Evolutionary conservation across 2,797 vertebrate species (phyloP), one percentile per base, ranked within the genome.

Genomic region (Xerus rutilus): DNA sequence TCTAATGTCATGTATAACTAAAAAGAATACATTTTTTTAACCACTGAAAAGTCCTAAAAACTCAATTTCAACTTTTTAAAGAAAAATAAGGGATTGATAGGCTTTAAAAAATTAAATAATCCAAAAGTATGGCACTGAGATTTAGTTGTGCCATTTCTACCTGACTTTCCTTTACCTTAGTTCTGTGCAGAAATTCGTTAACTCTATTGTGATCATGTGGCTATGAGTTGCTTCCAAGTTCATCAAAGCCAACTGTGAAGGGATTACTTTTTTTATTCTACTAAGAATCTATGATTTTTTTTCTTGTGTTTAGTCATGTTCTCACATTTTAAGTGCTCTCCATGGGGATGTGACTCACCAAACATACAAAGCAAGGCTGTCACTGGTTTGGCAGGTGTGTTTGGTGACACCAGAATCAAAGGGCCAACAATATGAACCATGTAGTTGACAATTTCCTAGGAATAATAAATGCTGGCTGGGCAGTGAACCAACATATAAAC

Each of bases 271-370:
- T 70, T 30, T 49, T 30, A 67, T 57, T 52, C 32, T 28, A 89
- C 39, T 28, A 47, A 21, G 25, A 59, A 5, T 57, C 43, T 45
- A 65, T 6, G 35, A 52, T 69, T 45, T 12, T 49, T 30, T 35
- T 73, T 49, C 11, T 5, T 23, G 18, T 3, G 1, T 43, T 69
- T 74, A 17, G 1, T 65, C 14, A 49, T 57, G 2, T 47, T 59
- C 3, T 35, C 2, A 1, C 2, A 6, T 18, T 67, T 43, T 18
- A 54, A 28, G 10, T 2, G 7, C 18, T 49, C 11, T 8, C 0
- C 39, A 2, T 35, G 35, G 3, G 14, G 54, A 4, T 35, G 7
- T 62, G 64, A 67, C 7, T 52, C 9, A 30, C 14, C n/a, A 45
- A 0, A 28, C 49, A 62, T 30, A 43, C 30, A 25, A 13, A 32